These are phyloP conservation scores for Heliconius cydno DNA, from an alignment of 2,888 invertebrate species.

Conservation along the genomic window DNA sequence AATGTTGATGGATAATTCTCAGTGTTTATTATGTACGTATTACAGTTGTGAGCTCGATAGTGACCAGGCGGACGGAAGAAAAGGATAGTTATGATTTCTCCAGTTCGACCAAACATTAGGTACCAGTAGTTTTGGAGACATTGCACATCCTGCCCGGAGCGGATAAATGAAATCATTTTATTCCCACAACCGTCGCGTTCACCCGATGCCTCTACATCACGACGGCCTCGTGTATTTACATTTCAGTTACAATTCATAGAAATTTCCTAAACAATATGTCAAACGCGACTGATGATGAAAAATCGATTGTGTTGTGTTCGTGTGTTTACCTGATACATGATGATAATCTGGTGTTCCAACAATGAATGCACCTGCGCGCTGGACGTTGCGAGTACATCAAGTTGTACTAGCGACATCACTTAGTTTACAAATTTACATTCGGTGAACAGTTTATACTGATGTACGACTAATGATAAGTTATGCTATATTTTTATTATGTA, in stretches of 20 bases:
- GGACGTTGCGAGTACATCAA: background rate
- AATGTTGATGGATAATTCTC: background rate
- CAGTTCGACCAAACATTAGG: no score
- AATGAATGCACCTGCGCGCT: background rate
- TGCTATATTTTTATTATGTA: background rate
- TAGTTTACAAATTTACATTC: background rate
- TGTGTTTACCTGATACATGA: slow-evolving; percentile 8
- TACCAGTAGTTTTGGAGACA: no score
- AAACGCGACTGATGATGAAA: background rate
- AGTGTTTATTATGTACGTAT: background rate
- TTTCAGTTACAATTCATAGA: no score
- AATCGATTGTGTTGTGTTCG: background rate
- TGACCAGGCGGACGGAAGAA: background rate
- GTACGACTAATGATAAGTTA: background rate
- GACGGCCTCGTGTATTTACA: no score
- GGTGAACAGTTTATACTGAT: background rate
- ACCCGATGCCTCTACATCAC: no score
- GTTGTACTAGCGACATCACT: background rate
- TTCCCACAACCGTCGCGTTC: no score
- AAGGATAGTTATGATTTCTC: no score
- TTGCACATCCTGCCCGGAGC: no score
- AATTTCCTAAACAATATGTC: background rate
- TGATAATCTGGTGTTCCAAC: slow-evolving; percentile 24
- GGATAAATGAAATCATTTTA: no score
- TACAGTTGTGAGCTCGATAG: background rate